A percentile compares a stretch with the other conserved stretches of the same genome.
These are phyloP conservation scores for Manis crassicaudata DNA, from an alignment of 2,797 vertebrate species.

Conservation along the genomic window DNA sequence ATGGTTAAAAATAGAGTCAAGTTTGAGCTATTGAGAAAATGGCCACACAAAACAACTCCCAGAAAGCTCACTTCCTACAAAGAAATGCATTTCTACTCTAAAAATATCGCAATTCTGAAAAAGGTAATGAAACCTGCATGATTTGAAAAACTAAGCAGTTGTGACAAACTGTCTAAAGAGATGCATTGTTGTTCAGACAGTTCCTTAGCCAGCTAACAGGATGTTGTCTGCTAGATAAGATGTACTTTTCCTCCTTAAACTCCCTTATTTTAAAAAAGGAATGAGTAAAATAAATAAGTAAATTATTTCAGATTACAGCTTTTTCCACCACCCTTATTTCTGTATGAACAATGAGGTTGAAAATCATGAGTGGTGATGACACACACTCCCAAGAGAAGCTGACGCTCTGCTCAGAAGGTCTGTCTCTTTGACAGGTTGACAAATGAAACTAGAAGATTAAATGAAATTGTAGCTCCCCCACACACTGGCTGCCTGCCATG, in stretches of 20 bases:
- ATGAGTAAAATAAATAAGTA: constrained; percentile 2
- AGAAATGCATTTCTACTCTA: neutral
- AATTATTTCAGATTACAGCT: constrained; percentile 27
- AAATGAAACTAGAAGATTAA: constrained; percentile 7
- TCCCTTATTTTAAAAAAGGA: neutral
- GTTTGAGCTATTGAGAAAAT: constrained; percentile 20
- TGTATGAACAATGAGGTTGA: neutral
- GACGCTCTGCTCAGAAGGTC: neutral
- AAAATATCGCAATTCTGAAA: constrained; percentile 31
- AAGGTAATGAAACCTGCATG: neutral
- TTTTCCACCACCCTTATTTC: neutral
- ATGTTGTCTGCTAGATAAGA: constrained; percentile 33
- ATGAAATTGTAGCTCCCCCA: neutral
- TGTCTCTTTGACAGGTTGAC: constrained; percentile 26
- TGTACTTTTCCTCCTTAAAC: constrained; percentile 15
- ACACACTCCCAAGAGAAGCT: neutral
- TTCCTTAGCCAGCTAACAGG: constrained; percentile 23
- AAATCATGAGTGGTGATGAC: neutral
- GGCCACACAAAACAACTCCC: neutral
- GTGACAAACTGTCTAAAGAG: constrained; percentile 62
- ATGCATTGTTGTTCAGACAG: constrained; percentile 38
- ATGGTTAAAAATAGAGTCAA: neutral
- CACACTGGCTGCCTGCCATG: neutral
- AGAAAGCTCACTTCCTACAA: neutral
- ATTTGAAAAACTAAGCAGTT: constrained; percentile 52